These are phyloP conservation scores for Coptodon bakossiorum DNA, from an alignment of 2,113 vertebrate species.

Conservation along the genomic window DNA sequence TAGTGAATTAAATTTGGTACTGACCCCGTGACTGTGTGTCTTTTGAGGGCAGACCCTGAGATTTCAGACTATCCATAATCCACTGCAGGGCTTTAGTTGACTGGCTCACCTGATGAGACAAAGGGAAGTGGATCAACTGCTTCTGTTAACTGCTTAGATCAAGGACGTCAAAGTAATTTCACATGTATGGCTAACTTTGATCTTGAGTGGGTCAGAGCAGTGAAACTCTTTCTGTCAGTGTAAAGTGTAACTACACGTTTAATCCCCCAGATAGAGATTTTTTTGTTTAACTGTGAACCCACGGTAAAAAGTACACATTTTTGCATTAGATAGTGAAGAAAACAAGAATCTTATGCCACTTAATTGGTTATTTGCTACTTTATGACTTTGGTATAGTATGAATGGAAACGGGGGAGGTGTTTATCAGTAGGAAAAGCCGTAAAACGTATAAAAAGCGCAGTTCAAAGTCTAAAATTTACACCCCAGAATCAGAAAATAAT, in stretches of 20 bases:
- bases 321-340: not conserved
- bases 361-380: not conserved
- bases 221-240: not conserved
- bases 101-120: slow-evolving; percentile 71
- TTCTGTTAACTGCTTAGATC: not conserved
- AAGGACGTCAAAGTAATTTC: not conserved
- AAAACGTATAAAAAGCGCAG: not conserved
- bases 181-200: not conserved
- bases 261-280: not conserved
- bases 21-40: slow-evolving; percentile 67
- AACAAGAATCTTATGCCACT: not conserved
- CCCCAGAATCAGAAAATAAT: not conserved
- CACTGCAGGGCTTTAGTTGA: slow-evolving; percentile 76
- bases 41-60: slow-evolving; percentile 57
- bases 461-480: not conserved
- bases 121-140: not conserved
- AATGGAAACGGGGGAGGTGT: not conserved
- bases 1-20: not conserved
- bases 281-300: not conserved
- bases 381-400: not conserved
- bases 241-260: not conserved
- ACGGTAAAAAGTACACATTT: not conserved
- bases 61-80: slow-evolving; percentile 78
- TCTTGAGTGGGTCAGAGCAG: not conserved
- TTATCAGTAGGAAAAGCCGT: not conserved